Percentiles rank a stretch among this genome's conserved stretches.
Evolutionary conservation across 2,113 vertebrate genomes (phyloP).

Genomic region (Sus scrofa): T2T-Sscrofa CM000812.6:162614001-162614500

Average conservation of each 20-base stretch:
- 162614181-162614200: neutral
- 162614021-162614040: neutral
- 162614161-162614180: neutral
- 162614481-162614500: neutral
- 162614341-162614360: neutral
- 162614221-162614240: neutral
- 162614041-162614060: neutral
- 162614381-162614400: neutral
- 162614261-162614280: neutral
- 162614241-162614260: neutral
- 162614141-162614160: neutral
- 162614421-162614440: neutral
- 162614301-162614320: neutral
- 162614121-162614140: neutral
- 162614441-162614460: neutral
- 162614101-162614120: neutral
- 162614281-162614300: neutral
- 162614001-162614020: neutral
- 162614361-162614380: neutral
- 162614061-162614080: neutral
- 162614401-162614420: neutral
- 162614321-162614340: neutral
- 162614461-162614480: neutral
- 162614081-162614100: neutral
- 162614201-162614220: neutral